Conservation (phyloP, 2,888 invertebrate genomes). For the Julus scandinavius region DNA sequence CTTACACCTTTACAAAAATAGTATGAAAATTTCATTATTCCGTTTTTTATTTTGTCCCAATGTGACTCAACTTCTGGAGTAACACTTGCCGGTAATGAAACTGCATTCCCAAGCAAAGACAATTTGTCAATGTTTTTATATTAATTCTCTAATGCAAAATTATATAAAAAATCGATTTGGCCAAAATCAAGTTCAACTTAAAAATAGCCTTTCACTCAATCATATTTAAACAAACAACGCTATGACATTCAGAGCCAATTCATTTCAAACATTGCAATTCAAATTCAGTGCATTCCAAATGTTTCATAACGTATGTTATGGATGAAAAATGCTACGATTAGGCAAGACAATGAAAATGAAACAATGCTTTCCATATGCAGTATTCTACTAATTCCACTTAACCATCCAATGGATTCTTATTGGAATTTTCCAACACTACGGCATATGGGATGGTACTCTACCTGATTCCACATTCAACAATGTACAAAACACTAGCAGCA, state of each 20-base stretch:
- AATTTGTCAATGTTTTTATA: not conserved
- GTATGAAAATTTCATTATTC: not conserved
- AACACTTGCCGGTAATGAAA: not conserved
- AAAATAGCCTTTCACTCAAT: not conserved
- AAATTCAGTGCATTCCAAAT: not conserved
- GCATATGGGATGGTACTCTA: not conserved
- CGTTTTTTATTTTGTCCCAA: not conserved
- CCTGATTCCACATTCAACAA: slow-evolving; percentile 15
- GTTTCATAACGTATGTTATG: not conserved
- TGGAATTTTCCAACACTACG: not conserved
- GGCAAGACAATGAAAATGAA: not conserved
- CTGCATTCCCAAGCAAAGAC: not conserved
- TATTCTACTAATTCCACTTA: not conserved
- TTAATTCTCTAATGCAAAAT: slow-evolving; percentile 21
- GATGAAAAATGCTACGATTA: not conserved
- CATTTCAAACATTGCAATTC: not conserved
- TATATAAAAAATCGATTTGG: slow-evolving; percentile 4
- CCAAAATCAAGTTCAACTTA: slow-evolving; percentile 5
- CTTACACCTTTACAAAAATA: not conserved
- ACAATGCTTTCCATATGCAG: slow-evolving; percentile 8
- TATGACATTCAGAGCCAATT: not conserved
- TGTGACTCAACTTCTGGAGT: not conserved
- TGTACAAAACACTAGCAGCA: slow-evolving; percentile 26
- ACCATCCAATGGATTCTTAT: not conserved
- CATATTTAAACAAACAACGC: not conserved